phyloP scores from a whole-genome alignment of 2,113 vertebrate species.

The Hystrix brachyura region DNA sequence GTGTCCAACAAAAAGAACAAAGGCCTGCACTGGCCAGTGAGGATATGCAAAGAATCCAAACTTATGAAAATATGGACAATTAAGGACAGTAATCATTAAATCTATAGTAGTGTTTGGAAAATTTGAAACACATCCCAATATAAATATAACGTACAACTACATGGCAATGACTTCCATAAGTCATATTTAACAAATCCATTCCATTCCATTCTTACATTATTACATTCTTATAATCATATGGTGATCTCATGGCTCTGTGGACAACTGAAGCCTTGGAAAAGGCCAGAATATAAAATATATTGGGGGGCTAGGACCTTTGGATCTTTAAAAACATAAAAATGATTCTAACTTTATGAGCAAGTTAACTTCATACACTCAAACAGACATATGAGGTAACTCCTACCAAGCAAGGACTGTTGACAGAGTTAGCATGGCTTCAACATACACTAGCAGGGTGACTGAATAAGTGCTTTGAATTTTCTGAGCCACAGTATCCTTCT shows the following conservation, averaged over 20 bases:
- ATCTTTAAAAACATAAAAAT: neutral
- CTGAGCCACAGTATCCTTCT: neutral
- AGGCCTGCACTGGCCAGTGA: neutral
- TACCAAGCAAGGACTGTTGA: neutral
- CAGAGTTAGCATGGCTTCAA: neutral
- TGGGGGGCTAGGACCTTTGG: neutral
- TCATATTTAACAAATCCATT: constrained; percentile 29
- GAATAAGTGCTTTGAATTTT: neutral
- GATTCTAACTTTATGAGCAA: neutral
- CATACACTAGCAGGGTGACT: neutral
- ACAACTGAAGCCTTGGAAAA: constrained; percentile 62
- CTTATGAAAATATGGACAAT: neutral
- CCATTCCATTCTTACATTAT: too few species aligned
- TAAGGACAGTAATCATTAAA: neutral
- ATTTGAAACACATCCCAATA: neutral
- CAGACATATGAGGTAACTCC: neutral
- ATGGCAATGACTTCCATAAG: neutral
- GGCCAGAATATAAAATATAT: constrained; percentile 21
- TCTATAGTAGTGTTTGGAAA: neutral
- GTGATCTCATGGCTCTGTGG: constrained; percentile 52
- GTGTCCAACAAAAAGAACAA: constrained; percentile 16
- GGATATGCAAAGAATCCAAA: neutral
- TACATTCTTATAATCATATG: neutral
- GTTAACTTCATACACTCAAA: neutral
- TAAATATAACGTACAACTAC: neutral